Base-by-base conservation (phyloP, 2,797 vertebrate species). In the Thamnophis elegans region DNA sequence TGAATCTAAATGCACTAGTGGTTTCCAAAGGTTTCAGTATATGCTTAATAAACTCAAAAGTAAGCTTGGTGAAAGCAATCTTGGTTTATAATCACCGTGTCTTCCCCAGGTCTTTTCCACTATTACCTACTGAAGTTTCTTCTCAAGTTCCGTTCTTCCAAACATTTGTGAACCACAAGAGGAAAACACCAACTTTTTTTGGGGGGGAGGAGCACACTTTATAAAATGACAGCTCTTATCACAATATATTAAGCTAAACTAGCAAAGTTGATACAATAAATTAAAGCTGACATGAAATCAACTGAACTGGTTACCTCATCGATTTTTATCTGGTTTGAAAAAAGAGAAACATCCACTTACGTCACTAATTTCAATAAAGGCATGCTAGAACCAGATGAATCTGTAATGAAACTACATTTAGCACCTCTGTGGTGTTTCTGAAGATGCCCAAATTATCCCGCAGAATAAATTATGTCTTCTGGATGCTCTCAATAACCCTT, bases 131-230 rank as follows among this genome's bases (percentile, higher is more conserved):
- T 73, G 32, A 36, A 87, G 82, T 56, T 92, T 86, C 78, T 87
- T 55, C 60, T 91, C 54, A 86, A 59, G 7, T 65, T 90, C 18
- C 5, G 12, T 82, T 51, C 18, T 47, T 93, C 42, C n/a, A 91
- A 65, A 89, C 54, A 78, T 65, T 73, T 36, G n/a, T 59, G 91
- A 60, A 92, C 82, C 90, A 87, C 82, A 87, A 82, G 60, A 86
- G 47, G 55, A 92, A 90, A 87, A 47, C 25, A 47, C 82, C 42
- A 20, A 26, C 18, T 91, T 85, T 65, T 59, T 25, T 25, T 2
- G 56, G 10, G 10, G 22, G 10, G 3, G 25, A 25, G 26, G 26
- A 10, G 26, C 12, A 5, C 16, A 22, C 47, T 60, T 14, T 25
- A 28, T 89, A 59, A 92, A 89, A 60, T 89, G 28, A 58, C 26